phyloP scores from a whole-genome alignment of 2,113 vertebrate species.

The Sylvilagus bachmani region DNA sequence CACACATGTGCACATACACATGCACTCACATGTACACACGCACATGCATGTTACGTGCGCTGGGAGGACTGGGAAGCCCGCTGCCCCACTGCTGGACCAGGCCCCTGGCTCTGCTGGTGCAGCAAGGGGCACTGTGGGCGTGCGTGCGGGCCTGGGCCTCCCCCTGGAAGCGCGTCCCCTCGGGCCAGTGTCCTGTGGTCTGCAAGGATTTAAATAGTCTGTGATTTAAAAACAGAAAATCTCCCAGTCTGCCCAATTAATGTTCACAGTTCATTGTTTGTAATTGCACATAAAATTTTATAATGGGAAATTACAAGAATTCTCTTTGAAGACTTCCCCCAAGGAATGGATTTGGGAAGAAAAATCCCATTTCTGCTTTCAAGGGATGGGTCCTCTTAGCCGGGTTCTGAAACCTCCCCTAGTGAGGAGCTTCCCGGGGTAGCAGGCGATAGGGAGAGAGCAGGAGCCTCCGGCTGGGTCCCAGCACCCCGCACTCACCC shows the following conservation, averaged over 20 bases:
- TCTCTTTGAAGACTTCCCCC: constrained; percentile 73
- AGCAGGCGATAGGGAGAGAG: background rate
- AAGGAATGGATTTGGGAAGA: constrained; percentile 61
- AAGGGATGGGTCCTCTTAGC: constrained; percentile 46
- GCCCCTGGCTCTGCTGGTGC: background rate
- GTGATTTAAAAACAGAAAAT: constrained; percentile 73
- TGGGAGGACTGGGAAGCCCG: background rate
- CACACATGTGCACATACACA: background rate
- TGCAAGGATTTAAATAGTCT: constrained; percentile 66
- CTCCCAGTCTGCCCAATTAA: constrained; percentile 70
- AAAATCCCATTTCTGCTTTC: constrained; percentile 73
- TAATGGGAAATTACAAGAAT: constrained; percentile 76
- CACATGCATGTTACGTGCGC: rapidly evolving
- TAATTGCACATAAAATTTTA: constrained; percentile 79
- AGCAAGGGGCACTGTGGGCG: background rate
- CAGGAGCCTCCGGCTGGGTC: background rate
- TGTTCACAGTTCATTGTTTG: constrained; percentile 76
- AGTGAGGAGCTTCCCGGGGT: background rate
- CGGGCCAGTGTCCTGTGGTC: background rate
- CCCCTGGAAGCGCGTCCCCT: constrained; percentile 38
- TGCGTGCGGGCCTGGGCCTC: background rate
- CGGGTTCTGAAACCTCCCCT: background rate
- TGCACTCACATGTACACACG: background rate
- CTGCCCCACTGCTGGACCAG: background rate
- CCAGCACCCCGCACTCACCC: background rate